A percentile compares a stretch with the other conserved stretches of the same genome.
phyloP scores from a whole-genome alignment of 1,140 invertebrate genomes.

The Musca vetustissima region DNA sequence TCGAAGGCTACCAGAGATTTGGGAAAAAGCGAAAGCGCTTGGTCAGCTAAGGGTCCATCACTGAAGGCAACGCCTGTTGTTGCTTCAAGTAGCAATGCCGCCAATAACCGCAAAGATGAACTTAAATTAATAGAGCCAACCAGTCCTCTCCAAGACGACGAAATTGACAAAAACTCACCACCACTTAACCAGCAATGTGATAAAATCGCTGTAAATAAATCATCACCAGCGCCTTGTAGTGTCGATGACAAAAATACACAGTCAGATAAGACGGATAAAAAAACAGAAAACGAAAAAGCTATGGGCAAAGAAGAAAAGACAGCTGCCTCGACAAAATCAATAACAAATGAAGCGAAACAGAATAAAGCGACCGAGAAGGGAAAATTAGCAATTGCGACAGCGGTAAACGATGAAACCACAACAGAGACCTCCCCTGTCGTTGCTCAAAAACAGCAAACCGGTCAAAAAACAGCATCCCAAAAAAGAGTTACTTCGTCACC shows the following conservation, averaged over 20 bases:
- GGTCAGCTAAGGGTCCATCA: slow-evolving; percentile 52
- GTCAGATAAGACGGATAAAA: slow-evolving; percentile 28
- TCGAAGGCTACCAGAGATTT: slow-evolving; percentile 49
- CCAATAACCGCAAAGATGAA: slow-evolving; percentile 22
- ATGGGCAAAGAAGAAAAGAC: slow-evolving; percentile 28
- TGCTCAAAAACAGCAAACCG: neutral
- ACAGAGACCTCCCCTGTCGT: neutral
- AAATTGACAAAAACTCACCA: neutral
- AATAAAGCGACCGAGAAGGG: slow-evolving; percentile 16
- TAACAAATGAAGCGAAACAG: slow-evolving; percentile 22
- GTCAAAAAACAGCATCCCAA: too few relatives aligned
- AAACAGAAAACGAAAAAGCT: slow-evolving; percentile 35
- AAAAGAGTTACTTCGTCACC: neutral
- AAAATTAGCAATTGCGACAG: neutral
- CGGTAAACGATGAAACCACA: neutral
- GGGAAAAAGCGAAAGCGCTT: slow-evolving; percentile 51
- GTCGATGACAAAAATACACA: slow-evolving; percentile 20
- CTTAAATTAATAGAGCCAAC: slow-evolving; percentile 18
- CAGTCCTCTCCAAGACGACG: slow-evolving; percentile 13
- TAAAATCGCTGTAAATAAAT: neutral
- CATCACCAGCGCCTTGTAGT: neutral
- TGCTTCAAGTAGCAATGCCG: slow-evolving; percentile 28
- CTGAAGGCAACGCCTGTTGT: slow-evolving; percentile 51
- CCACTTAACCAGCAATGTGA: slow-evolving; percentile 2
- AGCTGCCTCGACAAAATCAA: neutral